A percentile compares a stretch with the other conserved stretches of the same genome.
phyloP scores from a whole-genome alignment of 1,140 invertebrate genomes.

The Stegodyphus mimosarum region DNA sequence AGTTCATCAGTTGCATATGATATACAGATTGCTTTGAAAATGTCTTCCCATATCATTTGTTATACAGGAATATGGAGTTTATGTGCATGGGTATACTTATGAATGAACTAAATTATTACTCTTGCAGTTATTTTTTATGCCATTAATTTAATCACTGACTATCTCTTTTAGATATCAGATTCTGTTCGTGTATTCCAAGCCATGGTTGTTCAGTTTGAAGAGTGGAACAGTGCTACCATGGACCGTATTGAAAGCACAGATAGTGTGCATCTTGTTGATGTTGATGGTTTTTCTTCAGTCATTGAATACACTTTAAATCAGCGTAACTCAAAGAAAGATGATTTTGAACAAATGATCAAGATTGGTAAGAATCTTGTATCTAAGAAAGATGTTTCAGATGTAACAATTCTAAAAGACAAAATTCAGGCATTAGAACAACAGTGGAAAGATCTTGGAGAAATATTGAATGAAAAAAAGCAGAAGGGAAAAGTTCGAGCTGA shows the following conservation, averaged over 20 bases:
- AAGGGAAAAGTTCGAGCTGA: slow-evolving; percentile 84
- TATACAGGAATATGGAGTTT: too few relatives aligned
- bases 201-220: slow-evolving; percentile 65
- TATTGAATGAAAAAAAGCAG: slow-evolving; percentile 85
- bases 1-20: too few relatives aligned
- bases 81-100: too few relatives aligned
- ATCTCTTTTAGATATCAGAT: slow-evolving; percentile 67
- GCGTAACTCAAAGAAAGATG: slow-evolving; percentile 72
- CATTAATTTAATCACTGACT: background rate
- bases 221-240: slow-evolving; percentile 73
- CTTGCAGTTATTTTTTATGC: too few relatives aligned
- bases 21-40: too few relatives aligned
- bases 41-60: too few relatives aligned
- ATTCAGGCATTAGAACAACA: slow-evolving; percentile 79
- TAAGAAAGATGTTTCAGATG: slow-evolving; percentile 90
- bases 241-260: slow-evolving; percentile 83
- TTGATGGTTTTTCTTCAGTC: slow-evolving; percentile 77
- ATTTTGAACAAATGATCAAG: slow-evolving; percentile 81
- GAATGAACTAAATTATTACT: too few relatives aligned
- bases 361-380: slow-evolving; percentile 84
- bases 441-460: slow-evolving; percentile 84
- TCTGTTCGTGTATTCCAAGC: slow-evolving; percentile 71
- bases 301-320: slow-evolving; percentile 72
- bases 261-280: slow-evolving; percentile 72
- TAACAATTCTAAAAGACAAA: slow-evolving; percentile 84